These are phyloP conservation scores for Drosophila ogumai DNA, from an alignment of 1,140 invertebrate genomes.

Conservation along the genomic window DNA sequence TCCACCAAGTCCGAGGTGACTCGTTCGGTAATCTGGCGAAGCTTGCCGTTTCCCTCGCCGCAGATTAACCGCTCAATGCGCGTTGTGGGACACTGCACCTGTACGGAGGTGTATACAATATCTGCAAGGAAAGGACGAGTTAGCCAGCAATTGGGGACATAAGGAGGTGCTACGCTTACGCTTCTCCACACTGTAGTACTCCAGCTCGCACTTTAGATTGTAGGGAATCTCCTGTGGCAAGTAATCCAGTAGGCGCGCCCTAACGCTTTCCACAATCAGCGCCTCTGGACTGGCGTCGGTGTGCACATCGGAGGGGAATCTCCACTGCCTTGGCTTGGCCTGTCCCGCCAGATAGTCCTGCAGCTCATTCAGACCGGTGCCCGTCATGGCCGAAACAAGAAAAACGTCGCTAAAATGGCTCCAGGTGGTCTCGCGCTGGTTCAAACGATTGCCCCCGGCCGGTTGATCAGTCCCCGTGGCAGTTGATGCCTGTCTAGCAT, in stretches of 20 bases:
- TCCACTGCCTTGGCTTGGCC: constrained; percentile 88
- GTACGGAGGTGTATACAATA: constrained; percentile 87
- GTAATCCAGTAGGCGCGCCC: constrained; percentile 92
- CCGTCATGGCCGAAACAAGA: constrained; percentile 93
- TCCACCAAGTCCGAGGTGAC: constrained; percentile 85
- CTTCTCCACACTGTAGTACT: constrained; percentile 88
- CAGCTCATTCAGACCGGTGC: constrained; percentile 91
- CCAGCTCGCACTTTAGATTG: constrained; percentile 87
- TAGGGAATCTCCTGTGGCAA: constrained; percentile 94
- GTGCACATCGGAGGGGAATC: constrained; percentile 88
- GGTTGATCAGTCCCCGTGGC: not conserved
- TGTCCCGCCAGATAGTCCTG: constrained; percentile 90
- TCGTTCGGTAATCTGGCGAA: constrained; percentile 88
- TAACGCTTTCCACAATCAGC: constrained; percentile 90
- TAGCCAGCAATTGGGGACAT: not conserved
- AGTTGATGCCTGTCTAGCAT: not conserved
- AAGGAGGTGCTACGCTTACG: constrained; percentile 65
- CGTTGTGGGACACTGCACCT: constrained; percentile 87
- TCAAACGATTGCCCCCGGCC: constrained; percentile 30
- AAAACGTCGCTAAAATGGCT: constrained; percentile 93
- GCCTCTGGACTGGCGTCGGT: constrained; percentile 90
- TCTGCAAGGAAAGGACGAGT: constrained; percentile 79
- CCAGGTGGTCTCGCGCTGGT: constrained; percentile 86
- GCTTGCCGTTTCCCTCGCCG: constrained; percentile 88
- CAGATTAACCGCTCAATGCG: constrained; percentile 88